Evolutionary conservation across 2,113 vertebrate genomes (phyloP).

Genomic region (Tachysurus fulvidraco): DNA sequence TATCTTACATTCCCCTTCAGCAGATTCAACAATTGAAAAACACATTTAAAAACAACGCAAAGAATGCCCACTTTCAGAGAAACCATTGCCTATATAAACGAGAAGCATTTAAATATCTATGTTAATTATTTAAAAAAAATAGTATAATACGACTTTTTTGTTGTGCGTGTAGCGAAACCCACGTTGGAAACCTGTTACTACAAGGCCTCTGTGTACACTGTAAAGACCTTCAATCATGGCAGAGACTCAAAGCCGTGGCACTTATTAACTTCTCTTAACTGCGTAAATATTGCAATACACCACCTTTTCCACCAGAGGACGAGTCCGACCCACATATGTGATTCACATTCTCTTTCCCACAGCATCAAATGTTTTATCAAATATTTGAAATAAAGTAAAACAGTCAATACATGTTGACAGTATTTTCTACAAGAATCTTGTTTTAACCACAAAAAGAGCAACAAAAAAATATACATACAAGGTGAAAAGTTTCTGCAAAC

Average conservation of each 20-base stretch:
- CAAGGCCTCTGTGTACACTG: constrained; percentile 33
- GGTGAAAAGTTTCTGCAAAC: not conserved
- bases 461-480: not conserved
- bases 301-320: constrained; percentile 24
- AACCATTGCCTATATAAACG: not conserved
- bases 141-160: not conserved
- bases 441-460: not conserved
- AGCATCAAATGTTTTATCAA: not conserved
- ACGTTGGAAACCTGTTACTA: not conserved
- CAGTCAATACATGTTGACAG: not conserved
- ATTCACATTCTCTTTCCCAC: not conserved
- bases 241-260: constrained; percentile 8
- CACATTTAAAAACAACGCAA: not conserved
- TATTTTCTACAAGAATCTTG: not conserved
- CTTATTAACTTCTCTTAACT: not conserved
- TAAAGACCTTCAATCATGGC: constrained; percentile 33
- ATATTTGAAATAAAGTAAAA: not conserved
- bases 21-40: constrained; percentile 41
- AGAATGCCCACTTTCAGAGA: rapidly evolving
- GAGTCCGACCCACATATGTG: not conserved
- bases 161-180: constrained; percentile 13
- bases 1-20: constrained; percentile 2
- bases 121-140: not conserved
- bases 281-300: not conserved
- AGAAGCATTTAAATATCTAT: rapidly evolving